Conservation (phyloP, 2,797 vertebrate species). For the Schizothorax lantsangensis region DNA sequence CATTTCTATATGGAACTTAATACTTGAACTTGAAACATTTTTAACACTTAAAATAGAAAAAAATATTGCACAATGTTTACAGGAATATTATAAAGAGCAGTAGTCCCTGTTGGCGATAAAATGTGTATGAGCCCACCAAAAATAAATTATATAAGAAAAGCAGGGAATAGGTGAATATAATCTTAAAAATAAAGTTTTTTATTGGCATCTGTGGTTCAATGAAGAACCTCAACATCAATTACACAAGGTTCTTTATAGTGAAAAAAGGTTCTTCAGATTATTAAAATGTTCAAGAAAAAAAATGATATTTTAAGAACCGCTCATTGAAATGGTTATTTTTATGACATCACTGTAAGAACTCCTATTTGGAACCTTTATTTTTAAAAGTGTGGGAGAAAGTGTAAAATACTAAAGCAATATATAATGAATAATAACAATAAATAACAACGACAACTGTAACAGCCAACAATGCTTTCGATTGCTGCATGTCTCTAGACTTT, state of each 20-base stretch:
- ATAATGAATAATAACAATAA: background rate
- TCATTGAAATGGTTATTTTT: background rate
- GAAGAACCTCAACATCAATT: background rate
- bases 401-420: background rate
- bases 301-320: background rate
- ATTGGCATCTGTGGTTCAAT: background rate
- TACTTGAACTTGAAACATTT: background rate
- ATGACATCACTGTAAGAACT: background rate
- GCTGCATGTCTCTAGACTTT: background rate
- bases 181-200: background rate
- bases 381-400: background rate
- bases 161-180: background rate
- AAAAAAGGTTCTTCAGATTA: no score
- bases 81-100: background rate
- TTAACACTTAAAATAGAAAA: no score
- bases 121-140: background rate
- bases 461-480: background rate
- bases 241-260: no score
- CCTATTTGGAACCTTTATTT: no score
- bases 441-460: background rate
- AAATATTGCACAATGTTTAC: background rate
- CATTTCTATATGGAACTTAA: background rate
- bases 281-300: background rate
- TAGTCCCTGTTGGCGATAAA: background rate
- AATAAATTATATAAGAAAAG: background rate